Evolutionary conservation across 2,888 invertebrate genomes (phyloP).

Genomic region (Drosophila pseudotalamancana): DNA sequence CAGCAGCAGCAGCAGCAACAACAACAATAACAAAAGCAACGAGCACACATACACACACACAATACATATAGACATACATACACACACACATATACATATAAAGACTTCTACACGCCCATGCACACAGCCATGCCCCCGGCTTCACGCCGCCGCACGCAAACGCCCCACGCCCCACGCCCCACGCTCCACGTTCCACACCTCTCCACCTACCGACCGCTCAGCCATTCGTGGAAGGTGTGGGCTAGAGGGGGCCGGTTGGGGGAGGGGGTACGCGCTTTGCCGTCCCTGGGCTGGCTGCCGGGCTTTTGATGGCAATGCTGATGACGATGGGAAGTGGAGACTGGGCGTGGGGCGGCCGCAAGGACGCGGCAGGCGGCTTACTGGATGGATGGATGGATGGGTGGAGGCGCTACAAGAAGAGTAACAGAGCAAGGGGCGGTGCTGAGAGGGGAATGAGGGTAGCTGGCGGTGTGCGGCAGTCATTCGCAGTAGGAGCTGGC

Average conservation of each 20-base stretch:
- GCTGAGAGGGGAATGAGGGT: too few relatives aligned
- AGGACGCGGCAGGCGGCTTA: slow-evolving; percentile 61
- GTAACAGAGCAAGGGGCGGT: neutral
- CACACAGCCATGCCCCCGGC: slow-evolving; percentile 39
- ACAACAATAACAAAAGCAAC: slow-evolving; percentile 21
- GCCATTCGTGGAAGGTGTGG: slow-evolving; percentile 29
- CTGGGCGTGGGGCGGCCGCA: slow-evolving; percentile 49
- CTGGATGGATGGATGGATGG: too few relatives aligned
- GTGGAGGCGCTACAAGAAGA: neutral
- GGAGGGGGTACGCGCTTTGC: slow-evolving; percentile 35
- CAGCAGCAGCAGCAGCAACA: slow-evolving; percentile 35
- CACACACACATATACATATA: slow-evolving; percentile 14
- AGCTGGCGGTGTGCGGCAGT: slow-evolving; percentile 22
- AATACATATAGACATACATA: slow-evolving; percentile 14
- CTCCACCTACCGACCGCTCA: slow-evolving; percentile 41
- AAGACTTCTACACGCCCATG: slow-evolving; percentile 37
- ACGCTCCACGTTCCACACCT: slow-evolving; percentile 14
- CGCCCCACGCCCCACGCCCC: slow-evolving; percentile 35
- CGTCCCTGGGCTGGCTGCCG: slow-evolving; percentile 58
- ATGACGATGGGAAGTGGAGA: slow-evolving; percentile 47
- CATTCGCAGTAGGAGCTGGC: slow-evolving; percentile 53
- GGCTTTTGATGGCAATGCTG: slow-evolving; percentile 61
- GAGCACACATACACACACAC: slow-evolving; percentile 15
- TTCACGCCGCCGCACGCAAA: slow-evolving; percentile 56
- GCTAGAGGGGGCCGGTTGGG: neutral